Evolutionary conservation across 53 echinoderm and acorn worm genomes (phyloP).

Genomic region (Luidia sarsii): DNA sequence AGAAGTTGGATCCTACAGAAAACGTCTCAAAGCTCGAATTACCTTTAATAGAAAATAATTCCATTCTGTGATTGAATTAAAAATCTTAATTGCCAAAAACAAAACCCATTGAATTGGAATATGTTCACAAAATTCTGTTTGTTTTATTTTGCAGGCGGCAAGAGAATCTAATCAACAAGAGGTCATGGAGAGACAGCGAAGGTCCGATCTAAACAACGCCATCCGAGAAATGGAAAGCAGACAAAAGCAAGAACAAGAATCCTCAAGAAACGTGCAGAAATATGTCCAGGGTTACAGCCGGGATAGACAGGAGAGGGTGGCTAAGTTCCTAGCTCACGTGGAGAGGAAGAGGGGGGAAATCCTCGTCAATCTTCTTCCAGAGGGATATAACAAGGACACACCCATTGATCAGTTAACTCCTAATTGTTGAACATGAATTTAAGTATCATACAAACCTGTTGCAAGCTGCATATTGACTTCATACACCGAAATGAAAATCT

Average conservation of each 20-base stretch:
- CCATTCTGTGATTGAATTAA: too few species aligned
- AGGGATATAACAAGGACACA: not conserved
- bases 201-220: constrained; percentile 50
- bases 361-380: constrained; percentile 12
- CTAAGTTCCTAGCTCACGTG: constrained; percentile 40
- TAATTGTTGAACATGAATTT: not conserved
- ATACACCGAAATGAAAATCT: too few species aligned
- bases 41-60: too few species aligned
- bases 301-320: constrained; percentile 55
- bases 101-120: not conserved
- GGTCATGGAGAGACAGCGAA: constrained; percentile 25
- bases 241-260: constrained; percentile 4
- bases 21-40: too few species aligned
- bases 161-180: constrained; percentile 43
- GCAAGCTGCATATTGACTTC: too few species aligned
- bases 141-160: constrained; percentile 51
- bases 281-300: constrained; percentile 24
- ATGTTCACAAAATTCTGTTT: too few species aligned
- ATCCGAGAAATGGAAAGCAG: constrained; percentile 27
- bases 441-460: too few species aligned
- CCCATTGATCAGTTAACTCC: constrained; percentile 12
- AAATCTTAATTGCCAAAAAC: not conserved
- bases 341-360: constrained; percentile 30
- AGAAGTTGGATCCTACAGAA: too few species aligned
- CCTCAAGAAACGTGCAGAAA: constrained; percentile 14